Conservation (phyloP, 2,888 invertebrate genomes). For the Brachypalpus laphriformis region DNA sequence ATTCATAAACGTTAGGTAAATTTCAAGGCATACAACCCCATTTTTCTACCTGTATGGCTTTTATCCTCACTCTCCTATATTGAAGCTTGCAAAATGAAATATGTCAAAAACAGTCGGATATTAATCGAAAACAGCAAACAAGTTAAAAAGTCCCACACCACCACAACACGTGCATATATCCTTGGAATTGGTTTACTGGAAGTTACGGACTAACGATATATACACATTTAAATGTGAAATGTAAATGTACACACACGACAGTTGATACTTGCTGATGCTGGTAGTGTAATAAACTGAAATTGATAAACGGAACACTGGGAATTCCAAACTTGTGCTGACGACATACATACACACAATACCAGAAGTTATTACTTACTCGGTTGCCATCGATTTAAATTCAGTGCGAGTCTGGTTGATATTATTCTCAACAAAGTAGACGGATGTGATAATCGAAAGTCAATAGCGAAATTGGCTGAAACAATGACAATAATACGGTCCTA, state of each 20-base stretch:
- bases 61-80: neutral
- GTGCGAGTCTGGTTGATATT: neutral
- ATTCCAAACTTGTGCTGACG: neutral
- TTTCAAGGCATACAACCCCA: too few species aligned
- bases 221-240: conserved; percentile 11
- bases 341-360: neutral
- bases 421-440: neutral
- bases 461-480: neutral
- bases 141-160: neutral
- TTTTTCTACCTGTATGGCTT: too few species aligned
- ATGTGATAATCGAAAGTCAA: neutral
- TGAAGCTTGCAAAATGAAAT: neutral
- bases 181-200: neutral
- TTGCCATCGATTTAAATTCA: neutral
- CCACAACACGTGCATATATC: neutral
- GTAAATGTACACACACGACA: neutral
- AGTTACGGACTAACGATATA: neutral
- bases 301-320: neutral
- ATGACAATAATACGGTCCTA: neutral
- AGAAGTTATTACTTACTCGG: neutral
- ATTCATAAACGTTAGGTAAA: too few species aligned
- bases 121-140: neutral
- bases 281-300: conserved; percentile 15
- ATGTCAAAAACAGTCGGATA: neutral
- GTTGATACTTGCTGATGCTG: neutral